These are phyloP conservation scores for Drosophila ezoana DNA, from an alignment of 2,888 invertebrate genomes.

Conservation along the genomic window DNA sequence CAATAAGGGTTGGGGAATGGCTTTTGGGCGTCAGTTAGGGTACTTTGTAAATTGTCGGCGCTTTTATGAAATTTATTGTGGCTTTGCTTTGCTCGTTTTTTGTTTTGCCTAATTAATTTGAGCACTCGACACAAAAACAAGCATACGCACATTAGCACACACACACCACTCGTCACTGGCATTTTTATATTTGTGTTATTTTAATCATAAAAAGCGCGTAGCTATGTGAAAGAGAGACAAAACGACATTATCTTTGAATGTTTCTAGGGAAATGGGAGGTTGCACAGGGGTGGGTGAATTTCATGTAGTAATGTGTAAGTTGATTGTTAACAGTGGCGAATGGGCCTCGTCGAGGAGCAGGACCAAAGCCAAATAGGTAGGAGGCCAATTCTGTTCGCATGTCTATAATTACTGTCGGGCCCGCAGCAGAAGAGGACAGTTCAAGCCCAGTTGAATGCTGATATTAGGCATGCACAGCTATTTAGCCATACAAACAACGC, in stretches of 20 bases:
- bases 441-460: constrained; percentile 71
- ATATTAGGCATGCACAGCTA: constrained; percentile 76
- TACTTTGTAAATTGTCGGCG: constrained; percentile 52
- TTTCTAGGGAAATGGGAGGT: constrained; percentile 1
- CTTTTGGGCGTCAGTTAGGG: constrained; percentile 24
- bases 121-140: constrained; percentile 45
- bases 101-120: constrained; percentile 72
- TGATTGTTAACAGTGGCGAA: constrained; percentile 67
- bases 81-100: constrained; percentile 28
- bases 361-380: background rate
- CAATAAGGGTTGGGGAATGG: constrained; percentile 41
- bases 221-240: constrained; percentile 51
- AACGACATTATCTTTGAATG: constrained; percentile 52
- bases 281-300: constrained; percentile 6
- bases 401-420: constrained; percentile 71
- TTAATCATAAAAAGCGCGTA: constrained; percentile 72
- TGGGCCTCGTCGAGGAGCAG: constrained; percentile 8
- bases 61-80: constrained; percentile 70
- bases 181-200: constrained; percentile 55
- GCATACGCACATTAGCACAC: constrained; percentile 7
- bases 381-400: constrained; percentile 41
- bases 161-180: constrained; percentile 1
- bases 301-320: constrained; percentile 61
- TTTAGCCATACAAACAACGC: constrained; percentile 58
- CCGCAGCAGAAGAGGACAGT: constrained; percentile 43